phyloP scores from a whole-genome alignment of 2,113 vertebrate genomes.

The Dermatemys mawii region DNA sequence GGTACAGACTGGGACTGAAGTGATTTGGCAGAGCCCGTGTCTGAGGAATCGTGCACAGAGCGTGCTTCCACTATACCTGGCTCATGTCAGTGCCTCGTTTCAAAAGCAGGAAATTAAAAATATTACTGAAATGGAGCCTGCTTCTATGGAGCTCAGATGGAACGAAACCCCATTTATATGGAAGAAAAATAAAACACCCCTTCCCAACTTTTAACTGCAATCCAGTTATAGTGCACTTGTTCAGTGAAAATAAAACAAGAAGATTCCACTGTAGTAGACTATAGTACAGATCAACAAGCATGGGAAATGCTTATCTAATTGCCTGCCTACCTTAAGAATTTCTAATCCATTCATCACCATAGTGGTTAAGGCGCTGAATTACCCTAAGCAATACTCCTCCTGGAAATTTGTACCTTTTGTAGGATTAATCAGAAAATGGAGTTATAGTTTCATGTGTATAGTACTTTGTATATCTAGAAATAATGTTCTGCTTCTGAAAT shows the following conservation, averaged over 20 bases:
- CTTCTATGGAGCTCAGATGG: neutral
- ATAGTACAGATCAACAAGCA: neutral
- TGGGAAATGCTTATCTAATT: neutral
- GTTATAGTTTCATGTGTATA: neutral
- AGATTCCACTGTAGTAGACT: neutral
- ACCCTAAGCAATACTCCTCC: neutral
- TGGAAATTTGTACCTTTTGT: neutral
- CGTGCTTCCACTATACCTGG: rapidly evolving
- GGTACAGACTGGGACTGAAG: neutral
- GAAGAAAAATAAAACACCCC: neutral
- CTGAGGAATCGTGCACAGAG: no score
- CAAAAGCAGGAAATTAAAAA: neutral
- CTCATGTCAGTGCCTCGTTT: neutral
- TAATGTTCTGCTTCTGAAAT: neutral
- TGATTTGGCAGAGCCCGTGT: neutral
- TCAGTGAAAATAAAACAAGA: neutral
- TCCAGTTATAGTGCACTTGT: neutral
- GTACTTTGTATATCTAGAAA: neutral
- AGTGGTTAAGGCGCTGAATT: neutral
- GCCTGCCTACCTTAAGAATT: neutral
- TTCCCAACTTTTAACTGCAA: neutral
- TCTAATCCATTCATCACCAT: neutral
- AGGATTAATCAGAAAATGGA: neutral
- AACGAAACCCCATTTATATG: neutral
- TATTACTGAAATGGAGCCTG: neutral